Evolutionary conservation across 2,113 vertebrate species (phyloP), one percentile per base, ranked within the genome.

Genomic region (Haplotaxodon microlepis): DNA sequence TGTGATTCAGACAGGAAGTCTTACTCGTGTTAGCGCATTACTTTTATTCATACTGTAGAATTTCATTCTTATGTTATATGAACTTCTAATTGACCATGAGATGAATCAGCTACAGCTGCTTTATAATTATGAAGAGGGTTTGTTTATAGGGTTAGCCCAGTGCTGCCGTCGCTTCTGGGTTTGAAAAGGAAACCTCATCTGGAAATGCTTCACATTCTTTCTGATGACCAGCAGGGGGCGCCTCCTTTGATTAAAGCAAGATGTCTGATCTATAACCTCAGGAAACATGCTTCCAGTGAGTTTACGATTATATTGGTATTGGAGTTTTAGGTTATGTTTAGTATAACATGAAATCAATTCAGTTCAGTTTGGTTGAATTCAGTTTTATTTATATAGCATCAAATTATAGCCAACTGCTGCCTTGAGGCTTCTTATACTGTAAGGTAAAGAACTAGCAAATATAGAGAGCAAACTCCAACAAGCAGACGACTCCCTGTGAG

Each of bases 331-430:
- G 51, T 21, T 9, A 34, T 12, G 10, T 36, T 66, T 36, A 66
- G 10, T 12, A 0, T 1, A 66, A n/a, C 34, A n/a, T n/a, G 1
- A 66, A n/a, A 6, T n/a, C 34, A 19, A 1, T 57, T 16, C 24
- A 59, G 7, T 57, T 57, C 24, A 1, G 8, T 59, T 59, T 59
- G 56, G 3, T 2, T 31, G 13, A 59, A 59, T 59, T 61, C 14
- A 34, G 31, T 66, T 66, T 12, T 38, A 66, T 66, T 36, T 38
- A 38, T n/a, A 2, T 38, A 36, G 31, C 31, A 36, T 36, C 17
- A 38, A 36, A n/a, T 38, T 36, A 38, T 36, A 36, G 31, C 31
- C 61, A 38, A 5, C 61, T n/a, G 31, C 9, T 38, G 10, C 31
- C 31, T 36, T 1, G 4, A 36, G 31, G 59, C 31, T 19, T 36